phyloP scores from a whole-genome alignment of 2,888 invertebrate genomes.

The Eupithecia pulchellata region DNA sequence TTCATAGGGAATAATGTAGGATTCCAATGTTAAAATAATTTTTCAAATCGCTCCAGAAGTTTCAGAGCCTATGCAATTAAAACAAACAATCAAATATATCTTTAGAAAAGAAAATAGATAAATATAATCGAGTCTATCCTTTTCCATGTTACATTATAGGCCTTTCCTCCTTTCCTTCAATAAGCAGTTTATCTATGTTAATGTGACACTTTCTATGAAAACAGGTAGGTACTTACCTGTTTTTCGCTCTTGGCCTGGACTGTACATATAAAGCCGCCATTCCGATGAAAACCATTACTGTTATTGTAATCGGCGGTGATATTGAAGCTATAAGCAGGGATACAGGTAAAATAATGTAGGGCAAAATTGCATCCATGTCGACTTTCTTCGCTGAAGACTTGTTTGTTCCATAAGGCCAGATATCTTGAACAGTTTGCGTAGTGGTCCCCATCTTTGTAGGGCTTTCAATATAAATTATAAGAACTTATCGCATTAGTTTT shows the following conservation, averaged over 20 bases:
- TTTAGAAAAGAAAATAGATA: no score
- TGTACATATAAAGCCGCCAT: conserved; percentile 77
- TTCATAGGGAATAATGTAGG: no score
- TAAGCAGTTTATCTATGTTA: not conserved
- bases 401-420: conserved; percentile 59
- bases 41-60: no score
- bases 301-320: conserved; percentile 68
- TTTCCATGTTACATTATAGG: no score
- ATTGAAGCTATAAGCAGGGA: conserved; percentile 68
- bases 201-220: not conserved
- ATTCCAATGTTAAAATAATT: no score
- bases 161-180: no score
- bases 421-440: conserved; percentile 67
- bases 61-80: no score
- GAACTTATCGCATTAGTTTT: not conserved
- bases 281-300: conserved; percentile 71
- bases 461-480: conserved; percentile 1
- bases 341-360: conserved; percentile 73
- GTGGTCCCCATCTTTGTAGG: conserved; percentile 57
- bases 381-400: conserved; percentile 66
- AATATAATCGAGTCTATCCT: no score
- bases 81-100: no score
- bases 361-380: conserved; percentile 69
- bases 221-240: conserved; percentile 62
- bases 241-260: conserved; percentile 76